Percentiles rank a stretch among this genome's conserved stretches.
phyloP scores from a whole-genome alignment of 1,140 invertebrate species.

The Harpegnathos saltator region DNA sequence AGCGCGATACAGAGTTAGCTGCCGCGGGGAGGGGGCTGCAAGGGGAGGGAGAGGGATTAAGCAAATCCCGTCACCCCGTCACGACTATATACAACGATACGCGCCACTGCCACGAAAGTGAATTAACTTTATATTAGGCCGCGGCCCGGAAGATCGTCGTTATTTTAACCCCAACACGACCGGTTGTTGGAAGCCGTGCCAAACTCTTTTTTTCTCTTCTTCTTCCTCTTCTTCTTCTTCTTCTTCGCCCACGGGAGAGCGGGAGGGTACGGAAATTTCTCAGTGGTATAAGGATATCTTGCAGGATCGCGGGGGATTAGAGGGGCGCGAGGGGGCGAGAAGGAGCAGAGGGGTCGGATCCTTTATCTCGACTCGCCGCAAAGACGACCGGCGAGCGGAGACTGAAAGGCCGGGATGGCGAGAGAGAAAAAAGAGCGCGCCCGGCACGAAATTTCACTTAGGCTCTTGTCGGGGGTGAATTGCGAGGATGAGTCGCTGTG shows the following conservation, averaged over 20 bases:
- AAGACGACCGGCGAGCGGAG: conserved; percentile 47
- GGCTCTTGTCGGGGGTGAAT: conserved; percentile 69
- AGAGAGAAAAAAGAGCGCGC: conserved; percentile 23
- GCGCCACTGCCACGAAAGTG: conserved; percentile 48
- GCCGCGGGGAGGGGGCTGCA: background rate
- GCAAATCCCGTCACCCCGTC: conserved; percentile 32
- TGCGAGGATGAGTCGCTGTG: conserved; percentile 63
- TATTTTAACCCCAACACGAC: conserved; percentile 45
- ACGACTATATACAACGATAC: conserved; percentile 20
- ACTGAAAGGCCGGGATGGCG: conserved; percentile 35
- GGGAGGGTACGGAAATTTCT: conserved; percentile 61
- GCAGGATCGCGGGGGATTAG: conserved; percentile 40
- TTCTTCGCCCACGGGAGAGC: conserved; percentile 19
- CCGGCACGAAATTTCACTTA: conserved; percentile 76
- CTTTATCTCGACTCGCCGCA: conserved; percentile 72
- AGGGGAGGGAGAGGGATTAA: background rate
- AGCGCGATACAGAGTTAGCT: background rate
- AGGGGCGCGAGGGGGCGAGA: background rate
- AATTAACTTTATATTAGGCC: conserved; percentile 62
- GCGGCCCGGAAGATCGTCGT: conserved; percentile 57
- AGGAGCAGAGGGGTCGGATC: conserved; percentile 37
- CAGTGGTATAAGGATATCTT: conserved; percentile 48
- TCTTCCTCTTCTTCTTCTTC: background rate
- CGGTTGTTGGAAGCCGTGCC: conserved; percentile 44
- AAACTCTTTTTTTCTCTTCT: conserved; percentile 37